Evolutionary conservation across 2,888 invertebrate genomes (phyloP).

Genomic region (Latrodectus elegans): DNA sequence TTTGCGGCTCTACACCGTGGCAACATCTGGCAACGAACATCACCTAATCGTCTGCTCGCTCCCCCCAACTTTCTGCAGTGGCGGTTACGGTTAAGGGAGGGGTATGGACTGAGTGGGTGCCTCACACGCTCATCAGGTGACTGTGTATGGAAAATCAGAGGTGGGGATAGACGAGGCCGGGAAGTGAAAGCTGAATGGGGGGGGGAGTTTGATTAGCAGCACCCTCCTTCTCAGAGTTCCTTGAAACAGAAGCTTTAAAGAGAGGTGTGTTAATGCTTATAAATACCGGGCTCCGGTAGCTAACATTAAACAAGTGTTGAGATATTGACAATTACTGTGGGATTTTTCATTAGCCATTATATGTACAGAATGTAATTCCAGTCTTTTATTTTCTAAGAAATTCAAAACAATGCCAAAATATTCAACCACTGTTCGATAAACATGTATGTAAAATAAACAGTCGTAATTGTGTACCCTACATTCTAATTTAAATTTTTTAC

Average conservation of each 20-base stretch:
- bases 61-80: background rate
- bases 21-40: constrained; percentile 63
- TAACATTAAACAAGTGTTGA: too few species aligned
- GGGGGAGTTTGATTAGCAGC: constrained; percentile 20
- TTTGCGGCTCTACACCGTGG: constrained; percentile 57
- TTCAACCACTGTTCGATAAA: too few species aligned
- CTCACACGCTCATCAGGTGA: constrained; percentile 57
- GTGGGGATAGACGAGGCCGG: background rate
- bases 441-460: too few species aligned
- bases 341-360: too few species aligned
- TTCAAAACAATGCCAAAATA: too few species aligned
- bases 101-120: constrained; percentile 26
- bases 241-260: constrained; percentile 18
- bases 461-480: too few species aligned
- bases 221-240: constrained; percentile 14
- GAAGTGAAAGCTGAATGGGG: constrained; percentile 37
- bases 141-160: constrained; percentile 18
- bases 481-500: too few species aligned
- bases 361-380: too few species aligned
- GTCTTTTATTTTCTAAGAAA: too few species aligned
- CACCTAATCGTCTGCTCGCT: constrained; percentile 56
- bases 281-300: background rate
- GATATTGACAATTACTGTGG: too few species aligned
- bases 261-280: background rate
- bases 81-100: constrained; percentile 15